Conservation (phyloP, 2,797 vertebrate species). For the Pteronotus mesoamericanus region DNA sequence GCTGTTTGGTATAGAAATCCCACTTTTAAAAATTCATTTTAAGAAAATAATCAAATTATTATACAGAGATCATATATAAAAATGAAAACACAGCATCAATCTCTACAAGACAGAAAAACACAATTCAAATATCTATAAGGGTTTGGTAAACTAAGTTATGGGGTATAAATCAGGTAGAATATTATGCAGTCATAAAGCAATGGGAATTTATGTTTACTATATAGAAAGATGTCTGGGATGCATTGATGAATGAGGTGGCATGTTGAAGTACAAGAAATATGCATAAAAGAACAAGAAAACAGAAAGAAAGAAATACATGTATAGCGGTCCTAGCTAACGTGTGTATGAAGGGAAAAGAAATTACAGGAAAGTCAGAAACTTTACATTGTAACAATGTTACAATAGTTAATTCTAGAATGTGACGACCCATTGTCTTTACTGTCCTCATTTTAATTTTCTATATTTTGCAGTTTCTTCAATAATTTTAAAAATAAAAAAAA, state of each 20-base stretch:
- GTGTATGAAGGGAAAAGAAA: background rate
- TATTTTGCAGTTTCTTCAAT: background rate
- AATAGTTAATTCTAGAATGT: background rate
- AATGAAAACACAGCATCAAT: background rate
- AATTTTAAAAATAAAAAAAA: background rate
- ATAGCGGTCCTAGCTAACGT: background rate
- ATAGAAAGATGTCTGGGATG: background rate
- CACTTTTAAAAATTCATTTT: background rate
- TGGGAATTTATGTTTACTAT: background rate
- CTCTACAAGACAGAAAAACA: background rate
- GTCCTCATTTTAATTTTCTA: background rate
- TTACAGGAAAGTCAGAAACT: background rate
- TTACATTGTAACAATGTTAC: background rate
- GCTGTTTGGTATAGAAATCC: background rate
- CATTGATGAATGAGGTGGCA: background rate
- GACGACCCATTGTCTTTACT: background rate
- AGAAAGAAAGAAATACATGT: background rate
- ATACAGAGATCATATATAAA: background rate
- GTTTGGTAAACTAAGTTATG: background rate
- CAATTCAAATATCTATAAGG: background rate
- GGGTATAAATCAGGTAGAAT: background rate
- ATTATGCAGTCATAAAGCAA: background rate
- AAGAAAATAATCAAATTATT: conserved; percentile 12
- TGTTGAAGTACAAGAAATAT: background rate
- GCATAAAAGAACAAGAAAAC: no score